Base-by-base conservation (phyloP, 2,888 invertebrate species). In the Clepsis dumicolana region DNA sequence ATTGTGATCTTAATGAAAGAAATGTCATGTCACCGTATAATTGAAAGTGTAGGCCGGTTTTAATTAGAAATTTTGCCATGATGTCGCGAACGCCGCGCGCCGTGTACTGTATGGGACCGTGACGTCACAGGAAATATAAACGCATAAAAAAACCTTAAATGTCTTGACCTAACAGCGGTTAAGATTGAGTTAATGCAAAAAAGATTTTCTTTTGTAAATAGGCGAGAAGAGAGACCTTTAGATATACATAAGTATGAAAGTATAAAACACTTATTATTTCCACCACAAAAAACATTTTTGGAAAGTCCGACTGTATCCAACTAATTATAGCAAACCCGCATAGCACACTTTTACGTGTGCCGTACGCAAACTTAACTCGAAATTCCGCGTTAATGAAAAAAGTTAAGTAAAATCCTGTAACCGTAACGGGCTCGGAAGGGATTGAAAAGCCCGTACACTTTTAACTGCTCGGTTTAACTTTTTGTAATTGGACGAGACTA, bases 361-460 rank as follows among this genome's bases (percentile, higher is more conserved):
- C 1, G 18, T 53, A 54, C 44, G 48, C 54, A 29, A 56, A 35
- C 64, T 12, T 64, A 50, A 14, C 44, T 32, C 2, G 41, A 57
- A 12, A 38, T 65, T 57, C 12, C 18, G 50, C 8, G 27, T 16
- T 65, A 59, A 65, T 57, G 50, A 59, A 65, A 57, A 65, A 59
- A 65, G 65, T 65, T 65, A 18, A 18, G 44, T 38, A 38, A 60
- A 59, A 52, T 4, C 27, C 18, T 27, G 52, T n/a, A 59, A 59
- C 57, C 57, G 18, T 35, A 56, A 50, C 24, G 29, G 32, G 16
- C 3, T 24, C 14, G 32, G 44, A 54, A 61, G 54, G 61, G 61
- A 54, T 66, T 61, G 66, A 54, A 60, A 66, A 61, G 32, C n/a
- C 32, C 32, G 54, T 66, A 48, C 57, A 35, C 52, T 64, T 60